Evolutionary conservation across 2,797 vertebrate genomes (phyloP).

Genomic region (Spheniscus humboldti): DNA sequence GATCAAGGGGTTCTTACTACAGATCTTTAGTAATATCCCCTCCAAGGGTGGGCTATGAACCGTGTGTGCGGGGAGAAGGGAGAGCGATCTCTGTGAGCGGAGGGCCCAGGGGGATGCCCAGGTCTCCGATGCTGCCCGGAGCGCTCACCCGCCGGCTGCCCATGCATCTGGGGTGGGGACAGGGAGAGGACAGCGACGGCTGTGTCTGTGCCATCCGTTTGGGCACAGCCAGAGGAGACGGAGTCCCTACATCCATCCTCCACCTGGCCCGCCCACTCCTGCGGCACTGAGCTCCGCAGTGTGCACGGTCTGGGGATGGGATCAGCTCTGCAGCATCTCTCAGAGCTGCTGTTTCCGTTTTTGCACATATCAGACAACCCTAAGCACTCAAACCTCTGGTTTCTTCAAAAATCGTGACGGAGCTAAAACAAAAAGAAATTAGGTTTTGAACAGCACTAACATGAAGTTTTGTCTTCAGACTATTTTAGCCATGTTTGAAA

Average conservation of each 20-base stretch:
- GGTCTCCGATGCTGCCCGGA: not conserved
- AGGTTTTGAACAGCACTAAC: not conserved
- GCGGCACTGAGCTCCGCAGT: rapidly evolving
- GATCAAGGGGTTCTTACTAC: not conserved
- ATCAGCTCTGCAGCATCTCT: not conserved
- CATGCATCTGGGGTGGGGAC: not conserved
- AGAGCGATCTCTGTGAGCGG: not conserved
- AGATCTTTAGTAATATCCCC: not conserved
- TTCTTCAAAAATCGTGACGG: not conserved
- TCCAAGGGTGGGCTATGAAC: rapidly evolving
- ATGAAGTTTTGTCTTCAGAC: not conserved
- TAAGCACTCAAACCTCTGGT: not conserved
- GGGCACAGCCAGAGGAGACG: not conserved
- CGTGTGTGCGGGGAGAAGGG: rapidly evolving
- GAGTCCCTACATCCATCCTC: not conserved
- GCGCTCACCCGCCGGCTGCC: not conserved
- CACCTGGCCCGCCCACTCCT: not conserved
- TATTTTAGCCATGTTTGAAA: not conserved
- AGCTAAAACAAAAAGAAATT: not conserved
- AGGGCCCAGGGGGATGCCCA: not conserved
- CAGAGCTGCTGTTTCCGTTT: not conserved
- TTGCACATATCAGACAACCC: not conserved
- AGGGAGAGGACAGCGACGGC: not conserved
- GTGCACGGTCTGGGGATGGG: not conserved
- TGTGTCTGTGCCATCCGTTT: rapidly evolving